Conservation (phyloP, 2,797 vertebrate species). For the Muraenolepis orangiensis region DNA sequence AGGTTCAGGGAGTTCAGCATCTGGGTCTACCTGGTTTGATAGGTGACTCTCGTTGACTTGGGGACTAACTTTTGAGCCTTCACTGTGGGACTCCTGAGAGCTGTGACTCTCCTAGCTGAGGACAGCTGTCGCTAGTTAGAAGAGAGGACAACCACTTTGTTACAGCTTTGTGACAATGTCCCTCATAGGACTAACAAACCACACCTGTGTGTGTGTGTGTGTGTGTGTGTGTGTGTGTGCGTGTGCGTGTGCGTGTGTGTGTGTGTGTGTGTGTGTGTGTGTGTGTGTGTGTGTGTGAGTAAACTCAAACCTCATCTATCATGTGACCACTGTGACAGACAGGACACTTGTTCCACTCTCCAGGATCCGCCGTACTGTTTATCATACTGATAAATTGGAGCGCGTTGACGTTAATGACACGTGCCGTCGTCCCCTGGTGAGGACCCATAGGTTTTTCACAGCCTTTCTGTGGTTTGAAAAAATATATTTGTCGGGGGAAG, state of each 20-base stretch:
- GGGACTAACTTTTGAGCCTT: neutral
- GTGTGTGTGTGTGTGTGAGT: too few relatives aligned
- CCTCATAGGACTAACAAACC: neutral
- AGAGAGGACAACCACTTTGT: neutral
- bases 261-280: too few relatives aligned
- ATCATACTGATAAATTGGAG: too few relatives aligned
- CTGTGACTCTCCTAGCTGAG: neutral
- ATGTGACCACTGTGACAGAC: too few relatives aligned
- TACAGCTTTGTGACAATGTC: neutral
- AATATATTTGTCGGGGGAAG: neutral
- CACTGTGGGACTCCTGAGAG: neutral
- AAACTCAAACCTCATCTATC: slow-evolving; percentile 31
- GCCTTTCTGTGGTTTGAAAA: neutral
- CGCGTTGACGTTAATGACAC: neutral
- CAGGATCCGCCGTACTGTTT: too few relatives aligned
- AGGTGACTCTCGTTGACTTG: neutral
- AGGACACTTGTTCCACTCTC: too few relatives aligned
- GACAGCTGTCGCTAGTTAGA: neutral
- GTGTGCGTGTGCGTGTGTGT: too few relatives aligned
- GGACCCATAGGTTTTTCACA: neutral
- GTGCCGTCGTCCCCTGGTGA: neutral
- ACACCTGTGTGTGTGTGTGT: neutral
- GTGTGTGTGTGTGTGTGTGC: too few relatives aligned
- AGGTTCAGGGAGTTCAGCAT: too few relatives aligned
- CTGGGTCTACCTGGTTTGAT: neutral